Conservation (phyloP, 2,888 invertebrate species). For the Tiphia femorata region DNA sequence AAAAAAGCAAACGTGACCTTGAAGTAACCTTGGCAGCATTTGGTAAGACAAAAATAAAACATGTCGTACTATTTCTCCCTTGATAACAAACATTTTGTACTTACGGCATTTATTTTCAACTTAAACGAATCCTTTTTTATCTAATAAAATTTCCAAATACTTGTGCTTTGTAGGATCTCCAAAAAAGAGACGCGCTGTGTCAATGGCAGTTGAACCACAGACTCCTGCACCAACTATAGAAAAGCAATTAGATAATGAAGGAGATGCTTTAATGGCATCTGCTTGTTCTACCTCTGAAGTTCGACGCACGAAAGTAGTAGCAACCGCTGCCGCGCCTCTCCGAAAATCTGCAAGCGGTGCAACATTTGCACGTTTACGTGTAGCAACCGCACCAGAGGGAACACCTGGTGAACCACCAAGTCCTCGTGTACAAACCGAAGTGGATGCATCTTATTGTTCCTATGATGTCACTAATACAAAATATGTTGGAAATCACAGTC, state of each 20-base stretch:
- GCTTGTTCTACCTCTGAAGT: conserved; percentile 71
- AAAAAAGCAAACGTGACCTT: too few relatives aligned
- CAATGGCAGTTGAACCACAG: conserved; percentile 68
- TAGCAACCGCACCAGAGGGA: conserved; percentile 71
- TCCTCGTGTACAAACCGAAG: conserved; percentile 73
- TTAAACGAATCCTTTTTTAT: too few relatives aligned
- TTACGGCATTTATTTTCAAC: too few relatives aligned
- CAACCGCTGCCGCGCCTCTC: conserved; percentile 54
- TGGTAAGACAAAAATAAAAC: too few relatives aligned
- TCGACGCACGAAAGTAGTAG: conserved; percentile 55
- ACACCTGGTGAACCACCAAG: conserved; percentile 72
- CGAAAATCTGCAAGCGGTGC: conserved; percentile 72
- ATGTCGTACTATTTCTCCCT: too few relatives aligned
- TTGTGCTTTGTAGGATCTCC: conserved; percentile 67
- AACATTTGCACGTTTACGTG: conserved; percentile 80
- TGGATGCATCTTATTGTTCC: conserved; percentile 73
- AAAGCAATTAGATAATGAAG: conserved; percentile 76
- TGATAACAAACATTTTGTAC: too few relatives aligned
- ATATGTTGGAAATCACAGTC: conserved; percentile 64
- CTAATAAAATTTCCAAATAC: too few relatives aligned
- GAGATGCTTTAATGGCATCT: conserved; percentile 73
- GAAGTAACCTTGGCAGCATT: too few relatives aligned
- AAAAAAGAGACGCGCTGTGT: conserved; percentile 69
- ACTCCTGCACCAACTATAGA: conserved; percentile 56
- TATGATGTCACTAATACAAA: conserved; percentile 65